Percentiles rank a stretch among this genome's conserved stretches.
These are phyloP conservation scores for Hemicrepidius hirtus DNA, from an alignment of 2,888 invertebrate species.

Conservation along the genomic window DNA sequence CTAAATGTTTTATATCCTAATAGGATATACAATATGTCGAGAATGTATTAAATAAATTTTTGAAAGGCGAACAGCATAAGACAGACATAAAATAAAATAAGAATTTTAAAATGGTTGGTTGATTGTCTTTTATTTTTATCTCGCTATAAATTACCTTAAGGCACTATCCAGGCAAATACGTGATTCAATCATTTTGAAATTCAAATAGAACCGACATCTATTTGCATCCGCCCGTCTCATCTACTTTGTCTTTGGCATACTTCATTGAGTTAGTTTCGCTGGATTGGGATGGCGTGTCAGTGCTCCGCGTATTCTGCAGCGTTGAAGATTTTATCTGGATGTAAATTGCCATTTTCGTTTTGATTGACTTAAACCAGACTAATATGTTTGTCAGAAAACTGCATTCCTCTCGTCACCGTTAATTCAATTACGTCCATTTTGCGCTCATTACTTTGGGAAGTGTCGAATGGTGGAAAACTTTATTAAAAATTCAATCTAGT, in stretches of 20 bases:
- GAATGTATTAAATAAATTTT: no score
- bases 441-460: slow-evolving; percentile 19
- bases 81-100: neutral
- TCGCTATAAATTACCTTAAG: slow-evolving; percentile 52
- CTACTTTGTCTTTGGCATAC: slow-evolving; percentile 69
- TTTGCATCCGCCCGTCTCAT: slow-evolving; percentile 69
- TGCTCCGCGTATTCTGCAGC: slow-evolving; percentile 57
- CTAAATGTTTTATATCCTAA: no score
- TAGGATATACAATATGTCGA: no score
- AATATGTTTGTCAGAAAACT: slow-evolving; percentile 48
- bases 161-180: slow-evolving; percentile 62
- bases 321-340: slow-evolving; percentile 57
- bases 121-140: slow-evolving; percentile 48
- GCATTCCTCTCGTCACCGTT: slow-evolving; percentile 33
- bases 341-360: slow-evolving; percentile 50
- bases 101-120: slow-evolving; percentile 38
- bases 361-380: slow-evolving; percentile 51
- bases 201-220: slow-evolving; percentile 68
- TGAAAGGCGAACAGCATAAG: neutral
- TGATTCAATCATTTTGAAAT: slow-evolving; percentile 67
- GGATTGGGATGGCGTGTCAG: slow-evolving; percentile 61
- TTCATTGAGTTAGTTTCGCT: slow-evolving; percentile 67
- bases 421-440: slow-evolving; percentile 33
- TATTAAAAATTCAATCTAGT: slow-evolving; percentile 69
- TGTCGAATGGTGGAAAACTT: slow-evolving; percentile 61